These are phyloP conservation scores for Pharmacophagus antenor DNA, from an alignment of 2,888 invertebrate genomes.

Conservation along the genomic window DNA sequence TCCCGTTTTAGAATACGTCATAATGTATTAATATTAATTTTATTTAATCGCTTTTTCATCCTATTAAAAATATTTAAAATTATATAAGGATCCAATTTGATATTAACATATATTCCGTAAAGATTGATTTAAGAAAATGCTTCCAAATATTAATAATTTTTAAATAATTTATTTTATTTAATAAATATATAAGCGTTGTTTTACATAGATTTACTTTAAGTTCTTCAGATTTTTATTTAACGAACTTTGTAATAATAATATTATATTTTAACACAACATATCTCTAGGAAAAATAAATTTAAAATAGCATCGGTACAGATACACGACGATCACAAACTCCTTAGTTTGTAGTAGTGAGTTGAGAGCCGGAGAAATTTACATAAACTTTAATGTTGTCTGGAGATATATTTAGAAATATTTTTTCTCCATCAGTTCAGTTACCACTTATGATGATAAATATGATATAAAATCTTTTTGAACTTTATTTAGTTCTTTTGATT, in stretches of 20 bases:
- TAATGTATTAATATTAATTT: background rate
- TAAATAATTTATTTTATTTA: too few relatives aligned
- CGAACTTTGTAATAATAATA: background rate
- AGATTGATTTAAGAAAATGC: too few relatives aligned
- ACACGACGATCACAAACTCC: conserved; percentile 22
- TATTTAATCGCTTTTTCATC: too few relatives aligned
- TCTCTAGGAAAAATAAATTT: conserved; percentile 18
- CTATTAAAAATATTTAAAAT: too few relatives aligned
- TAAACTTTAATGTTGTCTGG: conserved; percentile 19
- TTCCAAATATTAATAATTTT: too few relatives aligned
- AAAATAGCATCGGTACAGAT: conserved; percentile 14
- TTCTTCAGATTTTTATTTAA: too few relatives aligned
- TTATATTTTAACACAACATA: conserved; percentile 30
- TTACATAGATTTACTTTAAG: background rate
- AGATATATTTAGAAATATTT: conserved; percentile 9
- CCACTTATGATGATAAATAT: background rate
- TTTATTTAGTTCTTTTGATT: too few relatives aligned
- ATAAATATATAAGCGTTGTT: too few relatives aligned
- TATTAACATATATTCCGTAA: too few relatives aligned
- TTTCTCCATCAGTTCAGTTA: background rate
- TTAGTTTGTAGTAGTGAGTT: conserved; percentile 16
- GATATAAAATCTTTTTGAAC: too few relatives aligned
- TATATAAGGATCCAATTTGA: too few relatives aligned
- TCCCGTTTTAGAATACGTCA: background rate
- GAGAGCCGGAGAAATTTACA: conserved; percentile 15